Evolutionary conservation across 1,140 invertebrate species (phyloP), one percentile per base, ranked within the genome.

Genomic region (Dendroctonus valens): DNA sequence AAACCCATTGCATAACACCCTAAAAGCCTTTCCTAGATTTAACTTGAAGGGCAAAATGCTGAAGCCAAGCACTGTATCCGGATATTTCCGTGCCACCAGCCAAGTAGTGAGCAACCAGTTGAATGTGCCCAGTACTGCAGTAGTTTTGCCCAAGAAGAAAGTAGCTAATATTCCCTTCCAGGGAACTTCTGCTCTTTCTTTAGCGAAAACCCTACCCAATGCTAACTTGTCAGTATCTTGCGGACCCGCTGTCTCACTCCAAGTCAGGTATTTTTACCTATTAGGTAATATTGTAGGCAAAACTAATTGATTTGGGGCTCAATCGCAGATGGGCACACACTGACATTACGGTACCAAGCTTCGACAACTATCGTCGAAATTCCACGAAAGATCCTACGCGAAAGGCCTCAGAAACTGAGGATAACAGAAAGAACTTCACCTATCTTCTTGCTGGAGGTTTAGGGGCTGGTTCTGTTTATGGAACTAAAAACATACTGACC

Each of bases 341-440:
- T 4, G 96, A 99, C 75, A 84, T 99, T 59, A 82, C 82, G 67
- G 85, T 94, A 53, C 96, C 96, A 40, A 92, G 97, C 77, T 98
- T 95, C 75, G 82, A 85, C 11, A 77, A 81, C 0, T 98, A 98
- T 77, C 86, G 96, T 62, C 83, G 87, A 48, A 82, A 88, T 41
- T 78, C 84, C 11, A 84, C 85, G 0, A 80, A 87, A 74, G 83
- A 89, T 75, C 83, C 88, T 0, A 83, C 73, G 7, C 67, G 77
- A 2, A 84, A 82, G 59, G 77, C 78, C 15, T 79, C 77, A n/a
- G 84, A 91, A 0, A 83, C 74, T 64, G 81, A 83, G 65, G 85
- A 89, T 69, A 71, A 74, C 3, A 84, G 94, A 61, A 89, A 90
- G 74, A 83, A 86, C 37, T 89, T 92, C 77, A 88, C 90, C 9